These are phyloP conservation scores for Lutjanus campechanus DNA, from an alignment of 2,797 vertebrate species.

Conservation along the genomic window DNA sequence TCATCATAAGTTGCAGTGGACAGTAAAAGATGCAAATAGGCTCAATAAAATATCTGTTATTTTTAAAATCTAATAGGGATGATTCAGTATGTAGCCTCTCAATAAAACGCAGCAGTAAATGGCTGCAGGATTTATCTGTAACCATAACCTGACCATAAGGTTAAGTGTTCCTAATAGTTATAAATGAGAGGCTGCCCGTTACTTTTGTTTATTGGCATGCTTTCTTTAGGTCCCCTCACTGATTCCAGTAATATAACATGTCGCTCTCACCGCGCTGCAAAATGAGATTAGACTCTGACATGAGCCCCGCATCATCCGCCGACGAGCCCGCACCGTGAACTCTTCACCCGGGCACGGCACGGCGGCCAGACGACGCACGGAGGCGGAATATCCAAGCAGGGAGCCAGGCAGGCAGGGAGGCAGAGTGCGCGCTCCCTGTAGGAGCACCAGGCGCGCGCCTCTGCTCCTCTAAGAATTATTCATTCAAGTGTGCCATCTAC, in stretches of 20 bases:
- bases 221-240: slow-evolving; percentile 69
- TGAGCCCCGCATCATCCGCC: slow-evolving; percentile 73
- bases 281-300: slow-evolving; percentile 81
- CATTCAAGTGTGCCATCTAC: slow-evolving; percentile 84
- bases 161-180: slow-evolving; percentile 87
- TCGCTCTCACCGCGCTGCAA: slow-evolving; percentile 63
- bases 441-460: slow-evolving; percentile 39
- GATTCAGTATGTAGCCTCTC: slow-evolving; percentile 71
- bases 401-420: background rate
- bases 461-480: slow-evolving; percentile 40
- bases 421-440: slow-evolving; percentile 37
- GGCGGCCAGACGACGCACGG: slow-evolving; percentile 40
- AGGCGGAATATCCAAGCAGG: slow-evolving; percentile 48
- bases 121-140: slow-evolving; percentile 76
- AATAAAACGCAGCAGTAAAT: slow-evolving; percentile 78
- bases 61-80: slow-evolving; percentile 73
- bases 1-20: slow-evolving; percentile 71
- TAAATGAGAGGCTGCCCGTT: slow-evolving; percentile 75
- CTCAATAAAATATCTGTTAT: slow-evolving; percentile 71
- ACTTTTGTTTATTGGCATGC: slow-evolving; percentile 83
- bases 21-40: slow-evolving; percentile 79
- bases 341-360: slow-evolving; percentile 80
- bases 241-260: slow-evolving; percentile 79
- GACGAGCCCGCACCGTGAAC: slow-evolving; percentile 79
- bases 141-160: slow-evolving; percentile 79